These are phyloP conservation scores for Hyles vespertilio DNA, from an alignment of 1,140 invertebrate genomes.

Conservation along the genomic window DNA sequence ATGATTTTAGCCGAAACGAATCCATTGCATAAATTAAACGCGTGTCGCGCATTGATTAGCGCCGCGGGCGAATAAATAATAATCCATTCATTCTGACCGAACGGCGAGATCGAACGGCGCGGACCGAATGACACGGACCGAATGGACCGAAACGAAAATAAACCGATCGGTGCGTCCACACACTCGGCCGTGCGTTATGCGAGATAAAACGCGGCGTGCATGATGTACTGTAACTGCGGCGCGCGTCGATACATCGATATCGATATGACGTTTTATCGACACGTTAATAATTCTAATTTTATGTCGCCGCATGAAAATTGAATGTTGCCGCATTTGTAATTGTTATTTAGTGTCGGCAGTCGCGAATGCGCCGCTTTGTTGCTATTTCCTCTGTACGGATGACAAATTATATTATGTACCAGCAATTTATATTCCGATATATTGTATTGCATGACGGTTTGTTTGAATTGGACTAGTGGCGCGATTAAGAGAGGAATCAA, in stretches of 20 bases:
- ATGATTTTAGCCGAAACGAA: slow-evolving; percentile 25
- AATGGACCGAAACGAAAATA: slow-evolving; percentile 31
- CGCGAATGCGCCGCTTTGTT: no score
- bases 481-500: no score
- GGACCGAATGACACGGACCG: slow-evolving; percentile 22
- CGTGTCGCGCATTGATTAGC: slow-evolving; percentile 40
- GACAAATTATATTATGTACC: not conserved
- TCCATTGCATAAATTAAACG: slow-evolving; percentile 36
- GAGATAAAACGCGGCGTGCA: slow-evolving; percentile 10
- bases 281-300: no score
- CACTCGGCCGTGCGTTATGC: slow-evolving; percentile 8
- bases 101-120: slow-evolving; percentile 27
- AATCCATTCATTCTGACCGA: slow-evolving; percentile 25
- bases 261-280: no score
- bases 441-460: no score
- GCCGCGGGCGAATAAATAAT: slow-evolving; percentile 44
- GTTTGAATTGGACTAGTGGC: no score
- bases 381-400: not conserved
- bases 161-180: slow-evolving; percentile 24
- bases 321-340: slow-evolving; percentile 7
- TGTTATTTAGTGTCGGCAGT: slow-evolving; percentile 6
- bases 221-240: not conserved
- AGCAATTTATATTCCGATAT: no score
- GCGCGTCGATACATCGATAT: not conserved
- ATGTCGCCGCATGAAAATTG: no score